These are phyloP conservation scores for Catalaphyllia jardinei DNA, from an alignment of 64 coral and sea anemone species.

Conservation along the genomic window DNA sequence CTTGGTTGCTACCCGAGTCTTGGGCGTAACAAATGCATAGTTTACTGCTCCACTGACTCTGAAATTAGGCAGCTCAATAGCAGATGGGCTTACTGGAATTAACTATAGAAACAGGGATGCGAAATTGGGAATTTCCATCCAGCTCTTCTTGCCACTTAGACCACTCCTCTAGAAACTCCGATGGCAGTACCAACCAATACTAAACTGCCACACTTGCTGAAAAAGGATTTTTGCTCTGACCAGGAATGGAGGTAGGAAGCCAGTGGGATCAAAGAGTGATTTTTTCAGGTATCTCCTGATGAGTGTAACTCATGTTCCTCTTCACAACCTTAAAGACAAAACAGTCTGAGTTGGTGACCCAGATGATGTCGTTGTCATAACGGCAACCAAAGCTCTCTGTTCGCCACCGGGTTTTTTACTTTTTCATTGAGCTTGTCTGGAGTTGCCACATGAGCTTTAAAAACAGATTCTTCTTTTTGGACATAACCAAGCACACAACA, in stretches of 20 bases:
- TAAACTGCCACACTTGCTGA: conserved; percentile 12
- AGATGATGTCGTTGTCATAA: neutral
- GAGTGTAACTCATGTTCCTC: neutral
- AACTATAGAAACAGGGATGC: no score
- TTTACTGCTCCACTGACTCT: conserved; percentile 8
- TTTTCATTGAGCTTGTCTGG: neutral
- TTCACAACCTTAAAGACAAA: conserved; percentile 12
- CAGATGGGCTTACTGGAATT: neutral
- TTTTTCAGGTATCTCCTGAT: neutral
- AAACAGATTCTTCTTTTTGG: neutral
- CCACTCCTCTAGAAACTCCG: conserved; percentile 23
- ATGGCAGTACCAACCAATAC: conserved; percentile 7
- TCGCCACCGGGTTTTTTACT: neutral
- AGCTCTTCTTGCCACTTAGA: conserved; percentile 14
- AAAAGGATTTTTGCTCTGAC: conserved; percentile 3
- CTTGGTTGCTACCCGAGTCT: conserved; percentile 24
- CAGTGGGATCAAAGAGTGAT: conserved; percentile 38
- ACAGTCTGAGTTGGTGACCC: conserved; percentile 21
- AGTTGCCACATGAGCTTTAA: neutral
- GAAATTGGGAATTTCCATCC: no score
- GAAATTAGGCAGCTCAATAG: neutral
- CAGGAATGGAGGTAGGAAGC: conserved; percentile 34
- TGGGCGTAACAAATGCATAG: conserved; percentile 15
- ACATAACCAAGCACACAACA: neutral
- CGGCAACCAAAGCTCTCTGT: neutral